Base-by-base conservation (phyloP, 2,797 vertebrate genomes). In the Hyperoplus lanceolatus region DNA sequence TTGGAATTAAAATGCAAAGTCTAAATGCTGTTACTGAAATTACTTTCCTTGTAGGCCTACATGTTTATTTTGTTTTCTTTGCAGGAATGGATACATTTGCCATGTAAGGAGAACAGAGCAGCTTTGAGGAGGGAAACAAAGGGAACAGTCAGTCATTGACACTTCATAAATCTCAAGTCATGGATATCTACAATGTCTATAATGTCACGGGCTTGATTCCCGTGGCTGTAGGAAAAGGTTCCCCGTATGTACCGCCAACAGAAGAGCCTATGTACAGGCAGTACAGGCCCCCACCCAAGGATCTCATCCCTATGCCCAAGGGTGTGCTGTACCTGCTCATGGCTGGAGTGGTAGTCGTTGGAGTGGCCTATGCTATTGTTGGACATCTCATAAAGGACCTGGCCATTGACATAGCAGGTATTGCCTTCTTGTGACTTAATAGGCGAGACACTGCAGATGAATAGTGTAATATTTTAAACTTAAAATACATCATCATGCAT, bases 321-420 rank as follows among this genome's bases (percentile, higher is more conserved):
- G 91, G 92, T 0, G 95, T 96, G 21, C 39, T 97, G 8, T 97
- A 97, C 50, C 90, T 97, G 71, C 89, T 97, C 73, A 96, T 97
- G 95, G 96, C 96, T 0, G 95, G 88, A 0, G 54, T 96, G 84
- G 95, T 96, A 1, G 93, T 97, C 8, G 95, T 96, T 0, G 96
- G 93, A 36, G 95, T 96, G 1, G 96, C 96, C 16, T 97, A 97
- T 71, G 96, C 95, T 6, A 96, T 97, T 18, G 93, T 97, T 11
- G 96, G 96, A 70, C 96, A 97, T 87, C 93, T 97, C 45, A 96
- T 97, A 86, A 96, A 96, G 86, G 96, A 97, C 46, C 89, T 97
- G 77, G 95, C 95, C 54, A 95, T 95, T 11, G 96, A 97, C 86
- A 86, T 97, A 46, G 86, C 93, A 94, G 96, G 96, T 97, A 88